These are phyloP conservation scores for Heptranchias perlo DNA, from an alignment of 2,113 vertebrate species.

Conservation along the genomic window DNA sequence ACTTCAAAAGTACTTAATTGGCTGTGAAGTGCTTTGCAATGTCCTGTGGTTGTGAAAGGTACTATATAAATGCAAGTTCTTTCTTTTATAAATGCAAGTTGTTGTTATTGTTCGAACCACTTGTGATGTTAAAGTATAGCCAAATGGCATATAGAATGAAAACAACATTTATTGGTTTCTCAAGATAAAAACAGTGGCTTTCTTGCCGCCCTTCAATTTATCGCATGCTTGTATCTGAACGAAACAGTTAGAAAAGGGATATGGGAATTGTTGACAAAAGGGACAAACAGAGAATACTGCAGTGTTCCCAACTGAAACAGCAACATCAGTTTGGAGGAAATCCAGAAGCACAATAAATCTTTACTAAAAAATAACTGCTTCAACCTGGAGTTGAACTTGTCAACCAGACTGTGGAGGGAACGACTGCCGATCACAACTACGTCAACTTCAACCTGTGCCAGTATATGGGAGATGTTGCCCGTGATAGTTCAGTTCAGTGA, in stretches of 20 bases:
- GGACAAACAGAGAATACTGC: neutral
- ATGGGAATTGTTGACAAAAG: neutral
- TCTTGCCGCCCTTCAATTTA: neutral
- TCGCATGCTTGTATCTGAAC: neutral
- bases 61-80: too few relatives aligned
- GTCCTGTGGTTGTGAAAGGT: too few relatives aligned
- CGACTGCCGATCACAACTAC: neutral
- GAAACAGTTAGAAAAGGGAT: constrained; percentile 16
- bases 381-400: neutral
- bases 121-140: neutral
- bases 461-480: neutral
- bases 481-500: neutral
- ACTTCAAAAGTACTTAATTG: too few relatives aligned
- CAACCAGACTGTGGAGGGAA: neutral
- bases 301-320: neutral
- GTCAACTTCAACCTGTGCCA: neutral
- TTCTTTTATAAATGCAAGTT: neutral
- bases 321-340: neutral
- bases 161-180: constrained; percentile 21
- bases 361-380: neutral
- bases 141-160: neutral
- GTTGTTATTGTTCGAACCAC: neutral
- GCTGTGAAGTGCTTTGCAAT: too few relatives aligned
- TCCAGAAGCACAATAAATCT: neutral
- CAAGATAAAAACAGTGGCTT: constrained; percentile 17